Conservation (phyloP, 2,113 vertebrate genomes). For the Poeciliopsis prolifica region DNA sequence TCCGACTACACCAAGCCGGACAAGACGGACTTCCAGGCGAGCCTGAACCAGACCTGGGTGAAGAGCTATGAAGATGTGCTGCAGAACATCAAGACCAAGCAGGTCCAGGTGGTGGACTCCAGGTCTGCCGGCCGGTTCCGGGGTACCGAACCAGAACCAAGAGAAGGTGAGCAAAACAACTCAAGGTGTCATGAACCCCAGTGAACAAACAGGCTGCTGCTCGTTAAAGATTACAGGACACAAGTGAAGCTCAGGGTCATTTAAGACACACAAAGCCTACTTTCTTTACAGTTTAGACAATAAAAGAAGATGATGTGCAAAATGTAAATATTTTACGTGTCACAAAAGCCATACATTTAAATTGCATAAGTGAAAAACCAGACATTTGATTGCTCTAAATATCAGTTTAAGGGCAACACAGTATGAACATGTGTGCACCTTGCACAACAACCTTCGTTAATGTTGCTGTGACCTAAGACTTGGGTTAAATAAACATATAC, state of each 20-base stretch:
- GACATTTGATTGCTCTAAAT: too few relatives aligned
- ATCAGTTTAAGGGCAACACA: too few relatives aligned
- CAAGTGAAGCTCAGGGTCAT: not conserved
- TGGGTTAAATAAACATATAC: too few relatives aligned
- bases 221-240: not conserved
- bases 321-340: too few relatives aligned
- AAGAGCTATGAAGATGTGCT: constrained; percentile 86
- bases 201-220: too few relatives aligned
- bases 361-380: too few relatives aligned
- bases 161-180: not conserved
- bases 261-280: not conserved
- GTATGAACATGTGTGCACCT: too few relatives aligned
- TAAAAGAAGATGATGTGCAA: not conserved
- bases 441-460: too few relatives aligned
- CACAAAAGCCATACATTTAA: too few relatives aligned
- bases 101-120: constrained; percentile 88
- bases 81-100: constrained; percentile 82
- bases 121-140: constrained; percentile 84
- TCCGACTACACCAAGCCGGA: constrained; percentile 65
- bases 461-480: too few relatives aligned
- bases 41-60: constrained; percentile 79
- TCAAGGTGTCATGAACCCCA: not conserved
- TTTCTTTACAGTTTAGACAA: not conserved
- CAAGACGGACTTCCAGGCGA: constrained; percentile 76
- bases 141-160: constrained; percentile 83